phyloP scores from a whole-genome alignment of 2,888 invertebrate genomes.

The Cremastinae sp. region DNA sequence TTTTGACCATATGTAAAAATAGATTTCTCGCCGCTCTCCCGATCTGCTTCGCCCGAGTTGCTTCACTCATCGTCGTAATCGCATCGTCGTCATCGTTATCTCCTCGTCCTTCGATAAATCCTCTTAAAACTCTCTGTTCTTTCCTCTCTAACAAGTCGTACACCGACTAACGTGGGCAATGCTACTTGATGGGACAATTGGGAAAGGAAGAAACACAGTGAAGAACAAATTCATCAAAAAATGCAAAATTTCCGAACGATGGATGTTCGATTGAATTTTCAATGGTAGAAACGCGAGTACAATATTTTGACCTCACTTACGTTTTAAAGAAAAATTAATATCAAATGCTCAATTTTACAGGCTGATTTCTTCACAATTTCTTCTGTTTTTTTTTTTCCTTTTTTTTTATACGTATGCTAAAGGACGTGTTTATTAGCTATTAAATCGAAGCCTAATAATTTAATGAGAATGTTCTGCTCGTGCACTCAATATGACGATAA shows the following conservation, averaged over 20 bases:
- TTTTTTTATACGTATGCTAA: conserved; percentile 44
- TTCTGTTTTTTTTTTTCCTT: neutral
- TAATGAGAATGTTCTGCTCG: conserved; percentile 39
- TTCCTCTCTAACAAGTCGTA: conserved; percentile 35
- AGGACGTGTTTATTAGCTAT: conserved; percentile 54
- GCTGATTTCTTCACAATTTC: conserved; percentile 1
- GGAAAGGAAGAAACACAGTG: conserved; percentile 1
- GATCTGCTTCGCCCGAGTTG: conserved; percentile 59
- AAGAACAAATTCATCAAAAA: conserved; percentile 1
- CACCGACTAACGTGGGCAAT: conserved; percentile 50
- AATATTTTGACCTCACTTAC: conserved; percentile 51
- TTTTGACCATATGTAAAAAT: conserved; percentile 75
- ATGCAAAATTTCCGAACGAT: conserved; percentile 26
- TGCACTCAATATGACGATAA: conserved; percentile 23
- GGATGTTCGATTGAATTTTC: conserved; percentile 43
- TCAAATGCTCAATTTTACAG: conserved; percentile 40
- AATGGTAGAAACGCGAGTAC: conserved; percentile 65
- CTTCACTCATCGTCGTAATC: conserved; percentile 51
- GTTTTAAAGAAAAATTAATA: conserved; percentile 26
- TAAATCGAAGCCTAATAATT: conserved; percentile 41
- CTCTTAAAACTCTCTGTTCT: conserved; percentile 19
- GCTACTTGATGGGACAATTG: conserved; percentile 22
- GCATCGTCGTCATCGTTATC: conserved; percentile 31
- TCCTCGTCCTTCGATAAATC: conserved; percentile 11
- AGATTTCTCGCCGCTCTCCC: conserved; percentile 69